phyloP scores from a whole-genome alignment of 30 jellyfish, hydroid and myxozoan species.

The Cassiopea andromeda region DNA sequence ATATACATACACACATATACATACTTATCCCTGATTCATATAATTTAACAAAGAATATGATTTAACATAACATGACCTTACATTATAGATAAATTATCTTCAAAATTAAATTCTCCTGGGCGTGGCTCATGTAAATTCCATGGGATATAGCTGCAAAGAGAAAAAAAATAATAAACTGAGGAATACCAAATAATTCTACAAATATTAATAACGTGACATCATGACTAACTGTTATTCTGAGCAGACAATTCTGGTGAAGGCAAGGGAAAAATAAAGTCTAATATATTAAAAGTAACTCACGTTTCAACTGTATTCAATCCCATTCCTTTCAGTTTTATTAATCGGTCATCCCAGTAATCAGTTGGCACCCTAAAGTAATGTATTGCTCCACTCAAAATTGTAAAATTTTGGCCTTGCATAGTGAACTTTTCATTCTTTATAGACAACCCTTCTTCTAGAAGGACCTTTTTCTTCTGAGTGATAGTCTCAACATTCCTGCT shows the following conservation, averaged over 20 bases:
- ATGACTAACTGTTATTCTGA: too few relatives aligned
- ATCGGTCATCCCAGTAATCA: conserved; percentile 82
- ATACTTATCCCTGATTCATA: too few relatives aligned
- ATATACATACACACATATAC: too few relatives aligned
- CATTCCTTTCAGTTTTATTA: conserved; percentile 75
- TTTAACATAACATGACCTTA: background rate
- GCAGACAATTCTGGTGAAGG: too few relatives aligned
- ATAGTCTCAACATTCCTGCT: conserved; percentile 22
- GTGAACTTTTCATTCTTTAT: conserved; percentile 69
- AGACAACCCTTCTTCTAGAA: conserved; percentile 56
- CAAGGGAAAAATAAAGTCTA: background rate
- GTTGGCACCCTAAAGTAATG: conserved; percentile 84
- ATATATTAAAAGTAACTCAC: conserved; percentile 43
- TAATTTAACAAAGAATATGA: too few relatives aligned
- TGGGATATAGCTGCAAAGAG: conserved; percentile 80
- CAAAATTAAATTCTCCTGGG: conserved; percentile 85
- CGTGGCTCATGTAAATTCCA: conserved; percentile 97
- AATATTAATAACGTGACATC: too few relatives aligned
- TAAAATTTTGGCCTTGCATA: conserved; percentile 60
- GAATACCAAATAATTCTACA: too few relatives aligned
- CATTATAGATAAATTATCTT: conserved; percentile 74
- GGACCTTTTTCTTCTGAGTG: background rate
- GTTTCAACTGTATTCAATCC: conserved; percentile 89
- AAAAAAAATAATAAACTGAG: too few relatives aligned
- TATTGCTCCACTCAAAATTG: conserved; percentile 83